Evolutionary conservation across 2,888 invertebrate genomes (phyloP).

Genomic region (Drosophila greeni): DNA sequence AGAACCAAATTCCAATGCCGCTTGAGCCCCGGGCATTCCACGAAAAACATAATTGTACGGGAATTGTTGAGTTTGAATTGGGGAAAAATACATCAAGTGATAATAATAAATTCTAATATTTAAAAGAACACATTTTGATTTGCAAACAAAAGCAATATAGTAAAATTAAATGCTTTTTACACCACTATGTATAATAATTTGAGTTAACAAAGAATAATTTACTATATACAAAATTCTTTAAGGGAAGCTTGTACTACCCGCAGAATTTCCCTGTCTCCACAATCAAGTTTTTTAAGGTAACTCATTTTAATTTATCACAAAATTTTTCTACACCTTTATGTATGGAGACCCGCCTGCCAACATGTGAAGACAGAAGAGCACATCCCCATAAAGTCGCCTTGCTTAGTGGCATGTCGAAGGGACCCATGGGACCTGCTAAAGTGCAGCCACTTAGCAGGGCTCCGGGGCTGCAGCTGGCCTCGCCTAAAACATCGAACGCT

Average conservation of each 20-base stretch:
- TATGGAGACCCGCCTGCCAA: conserved; percentile 34
- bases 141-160: not conserved
- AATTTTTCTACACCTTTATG: conserved; percentile 40
- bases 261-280: not conserved
- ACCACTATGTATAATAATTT: no score
- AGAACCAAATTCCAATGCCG: conserved; percentile 51
- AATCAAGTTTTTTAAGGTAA: conserved; percentile 27
- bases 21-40: conserved; percentile 30
- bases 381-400: conserved; percentile 32
- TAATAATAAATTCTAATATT: not conserved
- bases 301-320: conserved; percentile 53
- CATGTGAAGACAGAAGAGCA: conserved; percentile 14
- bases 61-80: conserved; percentile 2
- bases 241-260: not conserved
- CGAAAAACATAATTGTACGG: not conserved
- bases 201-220: no score
- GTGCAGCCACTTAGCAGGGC: conserved; percentile 66
- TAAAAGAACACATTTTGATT: not conserved
- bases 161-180: not conserved
- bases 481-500: conserved; percentile 63
- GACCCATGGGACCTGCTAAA: conserved; percentile 51
- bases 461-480: conserved; percentile 59
- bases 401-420: conserved; percentile 34
- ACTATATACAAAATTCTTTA: not conserved
- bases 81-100: not conserved